These are phyloP conservation scores for Drosophila suboccidentalis DNA, from an alignment of 2,888 invertebrate species.

Conservation along the genomic window DNA sequence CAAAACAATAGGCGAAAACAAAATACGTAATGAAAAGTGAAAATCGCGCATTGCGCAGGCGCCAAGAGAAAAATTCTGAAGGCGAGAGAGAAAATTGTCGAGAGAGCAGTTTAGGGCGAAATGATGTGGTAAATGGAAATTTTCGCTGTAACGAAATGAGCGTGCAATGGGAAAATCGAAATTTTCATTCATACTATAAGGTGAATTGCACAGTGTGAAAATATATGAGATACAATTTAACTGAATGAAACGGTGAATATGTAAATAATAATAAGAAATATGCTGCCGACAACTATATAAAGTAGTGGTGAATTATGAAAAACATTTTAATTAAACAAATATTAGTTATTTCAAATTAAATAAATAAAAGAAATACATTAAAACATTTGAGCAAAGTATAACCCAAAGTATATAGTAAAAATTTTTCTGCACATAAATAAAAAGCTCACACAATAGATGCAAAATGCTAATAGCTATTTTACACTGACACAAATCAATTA, in stretches of 20 bases:
- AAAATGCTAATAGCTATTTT: neutral
- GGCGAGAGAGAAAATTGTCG: neutral
- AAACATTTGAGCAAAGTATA: neutral
- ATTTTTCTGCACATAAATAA: neutral
- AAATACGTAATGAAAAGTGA: conserved; percentile 75
- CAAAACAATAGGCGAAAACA: conserved; percentile 60
- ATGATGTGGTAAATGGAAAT: conserved; percentile 55
- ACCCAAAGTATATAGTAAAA: neutral
- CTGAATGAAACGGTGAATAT: neutral
- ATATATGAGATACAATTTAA: neutral
- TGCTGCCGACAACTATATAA: neutral
- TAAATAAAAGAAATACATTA: neutral
- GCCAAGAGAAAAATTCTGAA: conserved; percentile 40
- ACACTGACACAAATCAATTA: conserved; percentile 11
- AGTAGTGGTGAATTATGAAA: neutral
- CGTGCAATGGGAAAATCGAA: conserved; percentile 76
- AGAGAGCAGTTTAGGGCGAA: conserved; percentile 31
- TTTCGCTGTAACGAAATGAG: conserved; percentile 61
- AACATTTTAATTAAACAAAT: neutral
- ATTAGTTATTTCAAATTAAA: neutral
- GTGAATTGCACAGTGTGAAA: conserved; percentile 68
- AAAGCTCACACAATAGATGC: neutral
- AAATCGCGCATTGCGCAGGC: conserved; percentile 67
- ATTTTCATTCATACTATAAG: conserved; percentile 79
- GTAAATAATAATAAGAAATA: neutral